Conservation (phyloP, 2,888 invertebrate genomes). For the Drosophila picticornis region DNA sequence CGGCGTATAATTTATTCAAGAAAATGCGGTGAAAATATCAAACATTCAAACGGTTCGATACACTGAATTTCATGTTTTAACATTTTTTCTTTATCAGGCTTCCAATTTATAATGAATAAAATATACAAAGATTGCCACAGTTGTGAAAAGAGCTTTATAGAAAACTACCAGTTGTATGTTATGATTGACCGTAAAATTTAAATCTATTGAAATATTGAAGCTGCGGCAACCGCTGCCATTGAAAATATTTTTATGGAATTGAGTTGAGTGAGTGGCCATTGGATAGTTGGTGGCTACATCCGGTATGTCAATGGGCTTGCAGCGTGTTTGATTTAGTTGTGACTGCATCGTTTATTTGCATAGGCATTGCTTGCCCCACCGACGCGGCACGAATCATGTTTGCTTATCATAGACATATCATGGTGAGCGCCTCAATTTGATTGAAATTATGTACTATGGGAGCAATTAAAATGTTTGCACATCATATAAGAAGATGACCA, state of each 20-base stretch:
- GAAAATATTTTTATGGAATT: background rate
- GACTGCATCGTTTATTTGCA: conserved; percentile 28
- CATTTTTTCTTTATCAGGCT: background rate
- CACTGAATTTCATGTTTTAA: conserved; percentile 13
- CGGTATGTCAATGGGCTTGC: background rate
- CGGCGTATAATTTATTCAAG: conserved; percentile 14
- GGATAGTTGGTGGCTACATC: background rate
- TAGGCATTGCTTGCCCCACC: background rate
- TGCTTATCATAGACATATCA: conserved; percentile 12
- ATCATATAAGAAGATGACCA: background rate
- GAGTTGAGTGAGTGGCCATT: background rate
- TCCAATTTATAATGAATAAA: conserved; percentile 17
- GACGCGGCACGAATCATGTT: conserved; percentile 15
- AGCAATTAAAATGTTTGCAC: conserved; percentile 31
- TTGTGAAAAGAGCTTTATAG: background rate
- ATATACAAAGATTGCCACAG: background rate
- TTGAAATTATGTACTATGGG: conserved; percentile 26
- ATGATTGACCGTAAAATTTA: conserved; percentile 14
- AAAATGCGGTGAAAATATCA: conserved; percentile 37
- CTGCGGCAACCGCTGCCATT: background rate
- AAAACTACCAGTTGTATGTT: background rate
- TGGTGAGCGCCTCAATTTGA: conserved; percentile 10
- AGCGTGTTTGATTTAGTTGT: conserved; percentile 34
- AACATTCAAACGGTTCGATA: conserved; percentile 36
- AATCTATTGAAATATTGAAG: conserved; percentile 10